Conservation (phyloP, 2,797 vertebrate species). For the Coregonus suidteri region DNA sequence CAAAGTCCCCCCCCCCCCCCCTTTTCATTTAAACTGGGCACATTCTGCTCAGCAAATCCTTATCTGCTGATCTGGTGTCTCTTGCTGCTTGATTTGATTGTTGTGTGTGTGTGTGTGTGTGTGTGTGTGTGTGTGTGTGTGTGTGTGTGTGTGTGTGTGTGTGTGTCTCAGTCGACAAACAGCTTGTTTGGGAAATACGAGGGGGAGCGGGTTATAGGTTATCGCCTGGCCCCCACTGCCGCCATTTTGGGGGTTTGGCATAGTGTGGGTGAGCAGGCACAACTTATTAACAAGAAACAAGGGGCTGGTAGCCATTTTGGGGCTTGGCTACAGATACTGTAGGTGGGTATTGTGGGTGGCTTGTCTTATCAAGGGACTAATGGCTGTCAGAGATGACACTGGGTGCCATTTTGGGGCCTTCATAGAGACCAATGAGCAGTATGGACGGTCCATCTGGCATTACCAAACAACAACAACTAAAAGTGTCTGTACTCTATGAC, state of each 20-base stretch:
- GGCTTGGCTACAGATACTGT: background rate
- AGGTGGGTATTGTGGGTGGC: background rate
- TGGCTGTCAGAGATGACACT: background rate
- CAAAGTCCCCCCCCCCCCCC: slow-evolving; percentile 21
- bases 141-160: background rate
- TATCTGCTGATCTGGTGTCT: background rate
- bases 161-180: background rate
- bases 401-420: background rate
- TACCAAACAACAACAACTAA: background rate
- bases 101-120: background rate
- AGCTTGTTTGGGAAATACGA: background rate
- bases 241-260: background rate
- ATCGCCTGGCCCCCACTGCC: background rate
- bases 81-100: slow-evolving; percentile 11
- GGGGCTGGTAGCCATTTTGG: background rate
- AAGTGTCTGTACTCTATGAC: background rate
- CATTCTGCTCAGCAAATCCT: background rate
- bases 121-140: background rate
- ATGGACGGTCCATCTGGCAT: too few relatives aligned
- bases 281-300: background rate
- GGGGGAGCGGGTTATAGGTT: background rate
- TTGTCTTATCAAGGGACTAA: background rate
- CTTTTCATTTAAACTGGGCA: background rate
- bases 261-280: background rate
- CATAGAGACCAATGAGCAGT: too few relatives aligned